phyloP scores from a whole-genome alignment of 2,113 vertebrate genomes.

The Crotophaga sulcirostris region DNA sequence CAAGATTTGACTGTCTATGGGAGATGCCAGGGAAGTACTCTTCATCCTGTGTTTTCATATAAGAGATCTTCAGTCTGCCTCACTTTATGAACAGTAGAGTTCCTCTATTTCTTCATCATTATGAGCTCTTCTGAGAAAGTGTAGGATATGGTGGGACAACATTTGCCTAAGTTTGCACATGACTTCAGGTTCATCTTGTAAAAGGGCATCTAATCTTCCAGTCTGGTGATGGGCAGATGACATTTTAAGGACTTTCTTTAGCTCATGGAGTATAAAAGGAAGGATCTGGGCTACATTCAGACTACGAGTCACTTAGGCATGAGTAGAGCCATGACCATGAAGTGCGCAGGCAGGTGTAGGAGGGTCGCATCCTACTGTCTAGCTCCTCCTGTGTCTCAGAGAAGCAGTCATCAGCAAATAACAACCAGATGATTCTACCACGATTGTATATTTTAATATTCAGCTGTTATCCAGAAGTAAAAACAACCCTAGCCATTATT shows the following conservation, averaged over 20 bases:
- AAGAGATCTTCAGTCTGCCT: neutral
- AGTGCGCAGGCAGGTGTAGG: neutral
- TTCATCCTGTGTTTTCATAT: neutral
- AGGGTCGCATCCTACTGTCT: neutral
- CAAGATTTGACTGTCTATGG: rapidly evolving
- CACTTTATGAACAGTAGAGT: neutral
- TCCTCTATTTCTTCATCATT: neutral
- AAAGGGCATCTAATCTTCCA: neutral
- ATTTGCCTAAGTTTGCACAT: neutral
- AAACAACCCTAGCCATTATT: neutral
- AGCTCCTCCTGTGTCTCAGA: neutral
- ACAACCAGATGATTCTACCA: neutral
- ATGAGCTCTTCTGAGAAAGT: neutral
- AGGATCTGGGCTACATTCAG: neutral
- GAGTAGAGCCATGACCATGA: neutral
- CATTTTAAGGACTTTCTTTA: neutral
- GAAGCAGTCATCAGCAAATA: neutral
- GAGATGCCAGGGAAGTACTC: neutral
- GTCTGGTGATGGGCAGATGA: neutral
- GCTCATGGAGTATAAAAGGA: neutral
- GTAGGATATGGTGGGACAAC: neutral
- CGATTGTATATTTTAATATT: neutral
- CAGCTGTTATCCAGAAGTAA: neutral
- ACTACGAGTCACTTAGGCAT: neutral
- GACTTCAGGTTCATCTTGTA: neutral